Percentiles rank a stretch among this genome's conserved stretches.
Evolutionary conservation across 2,113 vertebrate genomes (phyloP).

Genomic region (Lathamus discolor): DNA sequence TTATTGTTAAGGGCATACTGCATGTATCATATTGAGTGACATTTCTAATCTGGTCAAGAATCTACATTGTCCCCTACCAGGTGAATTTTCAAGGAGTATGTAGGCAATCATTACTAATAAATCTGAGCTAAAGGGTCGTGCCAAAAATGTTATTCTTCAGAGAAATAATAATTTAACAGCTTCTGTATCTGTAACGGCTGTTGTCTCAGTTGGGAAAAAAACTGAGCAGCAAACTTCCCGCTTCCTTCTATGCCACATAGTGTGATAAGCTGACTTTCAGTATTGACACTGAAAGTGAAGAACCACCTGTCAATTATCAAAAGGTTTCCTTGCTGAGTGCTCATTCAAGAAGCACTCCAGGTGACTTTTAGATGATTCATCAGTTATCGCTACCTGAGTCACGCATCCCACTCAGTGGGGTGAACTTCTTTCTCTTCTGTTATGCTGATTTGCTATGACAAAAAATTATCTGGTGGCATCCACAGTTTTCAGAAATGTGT

Average conservation of each 20-base stretch:
- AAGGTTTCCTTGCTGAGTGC: slow-evolving; percentile 11
- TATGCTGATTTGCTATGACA: neutral
- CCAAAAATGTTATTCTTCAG: neutral
- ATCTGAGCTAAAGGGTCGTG: neutral
- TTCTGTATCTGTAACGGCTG: neutral
- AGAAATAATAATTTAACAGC: neutral
- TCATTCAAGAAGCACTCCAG: neutral
- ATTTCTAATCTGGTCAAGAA: neutral
- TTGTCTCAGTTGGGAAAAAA: neutral
- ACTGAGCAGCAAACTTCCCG: neutral
- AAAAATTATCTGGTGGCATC: neutral
- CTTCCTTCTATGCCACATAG: neutral
- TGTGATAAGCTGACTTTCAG: slow-evolving; percentile 21
- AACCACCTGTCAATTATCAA: neutral
- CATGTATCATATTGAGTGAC: neutral
- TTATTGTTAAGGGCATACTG: neutral
- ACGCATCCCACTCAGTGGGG: neutral
- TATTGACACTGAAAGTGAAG: slow-evolving; percentile 7
- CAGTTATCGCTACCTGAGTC: slow-evolving; percentile 28
- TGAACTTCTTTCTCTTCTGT: neutral
- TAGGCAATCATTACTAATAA: neutral
- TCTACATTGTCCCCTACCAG: neutral
- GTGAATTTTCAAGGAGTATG: neutral
- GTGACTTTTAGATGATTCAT: slow-evolving; percentile 29
- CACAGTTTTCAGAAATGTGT: neutral